Evolutionary conservation across 2,113 vertebrate species (phyloP), one percentile per base, ranked within the genome.

Genomic region (Phylloscopus whistleri): DNA sequence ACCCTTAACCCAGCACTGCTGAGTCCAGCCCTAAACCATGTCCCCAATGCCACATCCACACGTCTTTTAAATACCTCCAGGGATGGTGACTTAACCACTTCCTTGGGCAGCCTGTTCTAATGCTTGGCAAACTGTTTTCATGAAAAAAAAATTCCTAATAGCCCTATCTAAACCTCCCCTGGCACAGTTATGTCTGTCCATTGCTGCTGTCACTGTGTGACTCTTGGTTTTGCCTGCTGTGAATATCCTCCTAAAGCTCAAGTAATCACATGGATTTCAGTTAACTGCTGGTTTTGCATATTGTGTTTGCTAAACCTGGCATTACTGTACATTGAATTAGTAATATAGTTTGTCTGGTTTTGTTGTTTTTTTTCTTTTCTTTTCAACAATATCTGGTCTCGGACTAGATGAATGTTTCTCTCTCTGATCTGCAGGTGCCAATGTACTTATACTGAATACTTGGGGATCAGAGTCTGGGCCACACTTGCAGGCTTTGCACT

Each of bases 401-500:
- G 1, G 67, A 41, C 30, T 75, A 11, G 46, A 44, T 66, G 52
- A 63, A 13, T 93, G 44, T 46, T 78, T 11, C 60, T 68, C 19
- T 96, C 53, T 97, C 78, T 39, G 5, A n/a, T 76, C 88, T 77
- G 30, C 97, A 99, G 99, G 99, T 96, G 99, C 98, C 16, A 99
- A 99, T 7, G 97, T 99, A 37, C 98, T 99, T 69, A 98, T 97
- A 39, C 97, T 99, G 97, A 97, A 97, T 60, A 98, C 98, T 0
- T 99, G 99, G 99, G 98, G 98, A 1, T 95, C 98, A 52, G 96
- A 98, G 70, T 98, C 98, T 10, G 99, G 98, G 33, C 99, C 99
- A 1, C 98, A 99, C 51, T 92, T 99, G 98, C 99, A 99, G 97
- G 99, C 99, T 51, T 97, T 99, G 33, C 99, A 99, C 95, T 99